Evolutionary conservation across 2,797 vertebrate genomes (phyloP).

Genomic region (Adelosebastes latens): DNA sequence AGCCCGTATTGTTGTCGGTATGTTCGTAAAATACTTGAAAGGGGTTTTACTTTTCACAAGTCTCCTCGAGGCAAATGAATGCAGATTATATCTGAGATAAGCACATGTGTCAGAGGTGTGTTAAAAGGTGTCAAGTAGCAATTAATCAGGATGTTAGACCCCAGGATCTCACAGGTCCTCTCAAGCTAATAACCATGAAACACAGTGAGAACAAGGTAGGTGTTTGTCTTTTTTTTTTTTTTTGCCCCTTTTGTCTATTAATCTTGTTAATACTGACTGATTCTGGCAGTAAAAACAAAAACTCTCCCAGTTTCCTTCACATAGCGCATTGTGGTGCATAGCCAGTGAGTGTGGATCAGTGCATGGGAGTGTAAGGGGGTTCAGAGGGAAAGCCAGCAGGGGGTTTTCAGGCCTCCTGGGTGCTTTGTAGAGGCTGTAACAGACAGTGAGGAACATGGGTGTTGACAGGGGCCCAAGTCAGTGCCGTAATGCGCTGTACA

Average conservation of each 20-base stretch:
- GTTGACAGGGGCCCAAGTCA: conserved; percentile 81
- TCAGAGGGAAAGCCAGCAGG: conserved; percentile 49
- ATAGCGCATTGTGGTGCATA: conserved; percentile 19
- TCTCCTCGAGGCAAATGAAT: conserved; percentile 76
- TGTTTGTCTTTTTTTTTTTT: conserved; percentile 19
- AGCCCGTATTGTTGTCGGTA: conserved; percentile 13
- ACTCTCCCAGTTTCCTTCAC: background rate
- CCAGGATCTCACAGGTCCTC: conserved; percentile 45
- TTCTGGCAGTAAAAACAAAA: conserved; percentile 64
- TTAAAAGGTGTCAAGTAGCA: conserved; percentile 66
- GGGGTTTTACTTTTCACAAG: conserved; percentile 43
- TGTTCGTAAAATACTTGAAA: conserved; percentile 29
- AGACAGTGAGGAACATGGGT: conserved; percentile 79
- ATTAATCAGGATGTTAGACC: conserved; percentile 55
- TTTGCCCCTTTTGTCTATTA: conserved; percentile 23
- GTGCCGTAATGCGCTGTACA: conserved; percentile 74
- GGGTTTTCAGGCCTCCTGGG: conserved; percentile 52
- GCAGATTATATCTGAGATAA: conserved; percentile 84
- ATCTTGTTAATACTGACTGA: conserved; percentile 42
- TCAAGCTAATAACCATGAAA: conserved; percentile 50
- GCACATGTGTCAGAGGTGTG: conserved; percentile 68
- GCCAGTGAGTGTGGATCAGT: conserved; percentile 28
- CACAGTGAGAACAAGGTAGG: conserved; percentile 17
- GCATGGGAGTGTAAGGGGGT: conserved; percentile 42
- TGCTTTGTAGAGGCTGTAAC: conserved; percentile 67